These are phyloP conservation scores for Conus canariensis DNA, from an alignment of 2,888 invertebrate species.

Conservation along the genomic window DNA sequence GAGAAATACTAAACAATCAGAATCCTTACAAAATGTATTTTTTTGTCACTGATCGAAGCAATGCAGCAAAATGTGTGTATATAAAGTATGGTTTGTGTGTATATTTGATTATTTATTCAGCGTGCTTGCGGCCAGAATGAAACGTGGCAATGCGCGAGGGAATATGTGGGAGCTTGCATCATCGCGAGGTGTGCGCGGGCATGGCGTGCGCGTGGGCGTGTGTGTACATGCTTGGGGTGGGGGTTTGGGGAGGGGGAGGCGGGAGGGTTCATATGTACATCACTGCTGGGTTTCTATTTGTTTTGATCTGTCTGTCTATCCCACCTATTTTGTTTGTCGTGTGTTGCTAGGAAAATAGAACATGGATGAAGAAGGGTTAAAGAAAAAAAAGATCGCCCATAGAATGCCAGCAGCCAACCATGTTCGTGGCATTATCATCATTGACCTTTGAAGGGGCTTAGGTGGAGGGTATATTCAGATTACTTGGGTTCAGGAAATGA, in stretches of 20 bases:
- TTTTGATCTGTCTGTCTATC: background rate
- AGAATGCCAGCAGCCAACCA: too few species aligned
- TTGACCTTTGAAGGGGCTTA: too few species aligned
- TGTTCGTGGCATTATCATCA: too few species aligned
- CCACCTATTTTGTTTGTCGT: background rate
- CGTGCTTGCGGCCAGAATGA: background rate
- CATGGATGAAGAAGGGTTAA: too few species aligned
- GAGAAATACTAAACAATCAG: background rate
- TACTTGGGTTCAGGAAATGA: too few species aligned
- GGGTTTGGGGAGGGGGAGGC: background rate
- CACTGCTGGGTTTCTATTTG: too few species aligned
- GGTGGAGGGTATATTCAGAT: too few species aligned
- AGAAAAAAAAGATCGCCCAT: too few species aligned
- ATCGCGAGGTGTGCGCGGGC: constrained; percentile 19
- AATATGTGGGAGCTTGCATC: constrained; percentile 29
- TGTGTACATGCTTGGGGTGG: background rate
- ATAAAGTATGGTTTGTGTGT: background rate
- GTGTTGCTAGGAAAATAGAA: background rate
- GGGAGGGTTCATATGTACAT: background rate
- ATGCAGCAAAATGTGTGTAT: constrained; percentile 24
- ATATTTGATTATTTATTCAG: constrained; percentile 20
- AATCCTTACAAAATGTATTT: constrained; percentile 3
- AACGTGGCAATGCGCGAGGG: background rate
- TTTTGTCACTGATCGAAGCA: constrained; percentile 21
- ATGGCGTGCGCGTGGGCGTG: background rate